Conservation (phyloP, 2,113 vertebrate genomes). For the Tychaedon coryphoeus region DNA sequence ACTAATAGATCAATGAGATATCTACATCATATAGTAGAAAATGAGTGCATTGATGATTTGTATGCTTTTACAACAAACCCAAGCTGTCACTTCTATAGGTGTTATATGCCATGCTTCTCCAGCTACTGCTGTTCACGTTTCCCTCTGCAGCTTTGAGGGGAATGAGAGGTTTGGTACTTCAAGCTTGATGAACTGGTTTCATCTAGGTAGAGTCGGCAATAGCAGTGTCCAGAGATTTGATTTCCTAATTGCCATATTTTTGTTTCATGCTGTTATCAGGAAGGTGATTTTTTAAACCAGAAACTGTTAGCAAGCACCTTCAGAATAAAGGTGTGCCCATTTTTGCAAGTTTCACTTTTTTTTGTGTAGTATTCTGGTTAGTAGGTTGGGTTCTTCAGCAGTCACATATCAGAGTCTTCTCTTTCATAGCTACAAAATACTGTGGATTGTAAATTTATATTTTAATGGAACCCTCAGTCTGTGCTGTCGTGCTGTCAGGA, state of each 20-base stretch:
- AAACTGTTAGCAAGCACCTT: background rate
- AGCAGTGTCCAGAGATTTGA: background rate
- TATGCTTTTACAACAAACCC: background rate
- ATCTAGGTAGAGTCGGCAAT: background rate
- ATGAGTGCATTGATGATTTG: accelerated
- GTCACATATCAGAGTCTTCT: background rate
- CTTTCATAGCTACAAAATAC: background rate
- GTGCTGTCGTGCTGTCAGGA: background rate
- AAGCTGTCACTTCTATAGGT: background rate
- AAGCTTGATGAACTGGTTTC: background rate
- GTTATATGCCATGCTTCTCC: accelerated
- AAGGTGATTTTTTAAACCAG: background rate
- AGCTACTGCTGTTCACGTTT: background rate
- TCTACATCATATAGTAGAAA: background rate
- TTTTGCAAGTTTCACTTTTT: background rate
- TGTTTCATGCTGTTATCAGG: background rate
- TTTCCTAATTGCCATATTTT: background rate
- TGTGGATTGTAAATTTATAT: background rate
- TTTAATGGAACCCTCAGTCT: background rate
- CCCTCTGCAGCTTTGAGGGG: background rate
- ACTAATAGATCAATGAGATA: background rate
- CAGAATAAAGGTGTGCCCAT: background rate
- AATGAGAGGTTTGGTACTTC: background rate
- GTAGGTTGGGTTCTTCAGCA: background rate
- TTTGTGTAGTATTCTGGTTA: background rate